Percentiles rank a stretch among this genome's conserved stretches.
These are phyloP conservation scores for Musca vetustissima DNA, from an alignment of 1,140 invertebrate species.

Conservation along the genomic window DNA sequence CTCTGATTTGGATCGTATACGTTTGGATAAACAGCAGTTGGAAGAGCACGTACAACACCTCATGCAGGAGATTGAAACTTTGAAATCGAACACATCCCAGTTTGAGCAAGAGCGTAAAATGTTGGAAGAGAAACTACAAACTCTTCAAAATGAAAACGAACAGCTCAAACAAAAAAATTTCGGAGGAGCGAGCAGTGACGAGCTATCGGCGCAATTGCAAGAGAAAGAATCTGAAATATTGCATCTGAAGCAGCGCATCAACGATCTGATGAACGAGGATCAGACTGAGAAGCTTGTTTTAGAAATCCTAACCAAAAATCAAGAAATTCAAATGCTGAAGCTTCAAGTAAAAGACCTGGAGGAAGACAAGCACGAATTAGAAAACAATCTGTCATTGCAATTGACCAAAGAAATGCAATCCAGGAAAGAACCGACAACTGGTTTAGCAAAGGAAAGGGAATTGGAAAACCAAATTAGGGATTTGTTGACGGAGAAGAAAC, in stretches of 20 bases:
- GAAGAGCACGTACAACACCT: constrained; percentile 3
- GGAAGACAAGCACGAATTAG: constrained; percentile 37
- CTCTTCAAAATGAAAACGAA: background rate
- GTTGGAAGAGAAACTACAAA: background rate
- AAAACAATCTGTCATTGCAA: constrained; percentile 30
- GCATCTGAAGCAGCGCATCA: constrained; percentile 55
- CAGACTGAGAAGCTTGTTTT: constrained; percentile 52
- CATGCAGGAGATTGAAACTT: background rate
- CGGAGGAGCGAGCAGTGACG: constrained; percentile 25
- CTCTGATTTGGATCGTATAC: too few species aligned
- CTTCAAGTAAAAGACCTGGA: constrained; percentile 41
- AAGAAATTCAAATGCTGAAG: constrained; percentile 46
- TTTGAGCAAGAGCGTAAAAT: background rate
- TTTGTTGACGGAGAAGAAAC: constrained; percentile 39
- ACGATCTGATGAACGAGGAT: constrained; percentile 53
- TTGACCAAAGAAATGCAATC: constrained; percentile 29
- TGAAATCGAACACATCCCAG: constrained; percentile 1
- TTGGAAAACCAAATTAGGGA: constrained; percentile 33
- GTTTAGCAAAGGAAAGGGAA: background rate
- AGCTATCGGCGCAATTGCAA: constrained; percentile 40
- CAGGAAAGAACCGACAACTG: constrained; percentile 32
- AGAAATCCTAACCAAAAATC: constrained; percentile 54
- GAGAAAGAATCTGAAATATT: constrained; percentile 54
- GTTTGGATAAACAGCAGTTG: background rate
- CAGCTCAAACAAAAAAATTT: background rate